These are phyloP conservation scores for Hyperoplus lanceolatus DNA, from an alignment of 2,797 vertebrate genomes.

Conservation along the genomic window DNA sequence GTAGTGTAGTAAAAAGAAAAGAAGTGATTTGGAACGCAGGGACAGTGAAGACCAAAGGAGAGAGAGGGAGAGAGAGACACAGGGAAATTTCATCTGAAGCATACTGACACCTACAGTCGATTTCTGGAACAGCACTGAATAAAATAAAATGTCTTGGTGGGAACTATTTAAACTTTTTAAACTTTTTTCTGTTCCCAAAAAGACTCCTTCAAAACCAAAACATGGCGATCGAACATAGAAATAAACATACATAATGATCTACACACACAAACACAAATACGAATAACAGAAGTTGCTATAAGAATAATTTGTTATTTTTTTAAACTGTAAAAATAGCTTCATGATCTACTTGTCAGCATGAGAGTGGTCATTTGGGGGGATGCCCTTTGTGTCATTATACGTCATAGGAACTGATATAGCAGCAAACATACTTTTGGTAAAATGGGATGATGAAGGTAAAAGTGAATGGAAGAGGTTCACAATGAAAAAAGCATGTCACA, in stretches of 20 bases:
- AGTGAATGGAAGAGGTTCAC: conserved; percentile 65
- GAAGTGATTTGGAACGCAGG: no score
- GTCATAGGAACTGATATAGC: conserved; percentile 81
- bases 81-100: not conserved
- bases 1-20: no score
- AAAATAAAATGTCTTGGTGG: conserved; percentile 8
- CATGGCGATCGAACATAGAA: conserved; percentile 24
- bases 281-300: conserved; percentile 63
- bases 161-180: conserved; percentile 27
- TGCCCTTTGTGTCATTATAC: conserved; percentile 68
- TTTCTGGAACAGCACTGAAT: conserved; percentile 9
- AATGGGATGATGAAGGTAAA: conserved; percentile 63
- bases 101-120: not conserved
- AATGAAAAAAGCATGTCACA: conserved; percentile 60
- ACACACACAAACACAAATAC: conserved; percentile 68
- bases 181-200: conserved; percentile 21
- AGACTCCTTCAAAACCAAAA: conserved; percentile 67
- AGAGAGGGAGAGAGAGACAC: not conserved
- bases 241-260: conserved; percentile 56
- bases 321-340: conserved; percentile 73
- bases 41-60: no score
- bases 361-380: conserved; percentile 58
- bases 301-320: conserved; percentile 67
- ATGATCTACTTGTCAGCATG: conserved; percentile 63
- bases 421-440: conserved; percentile 88